phyloP scores from a whole-genome alignment of 2,113 vertebrate genomes.

The Epinephelus cyanopodus region DNA sequence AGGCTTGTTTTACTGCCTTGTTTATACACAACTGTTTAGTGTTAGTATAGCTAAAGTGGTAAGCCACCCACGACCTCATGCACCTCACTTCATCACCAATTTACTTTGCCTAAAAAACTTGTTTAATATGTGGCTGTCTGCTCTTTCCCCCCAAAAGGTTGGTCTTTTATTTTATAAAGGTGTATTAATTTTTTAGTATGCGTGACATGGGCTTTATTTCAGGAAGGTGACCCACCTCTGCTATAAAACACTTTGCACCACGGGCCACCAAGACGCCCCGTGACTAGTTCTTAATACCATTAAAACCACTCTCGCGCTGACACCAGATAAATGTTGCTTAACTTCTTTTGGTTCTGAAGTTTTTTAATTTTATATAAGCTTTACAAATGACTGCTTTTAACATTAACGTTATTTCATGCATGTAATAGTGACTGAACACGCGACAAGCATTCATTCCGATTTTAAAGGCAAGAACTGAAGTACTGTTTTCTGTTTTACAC shows the following conservation, averaged over 20 bases:
- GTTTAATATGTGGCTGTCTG: not conserved
- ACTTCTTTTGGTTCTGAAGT: not conserved
- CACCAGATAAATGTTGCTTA: not conserved
- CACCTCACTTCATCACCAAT: too few species aligned
- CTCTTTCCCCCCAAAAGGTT: not conserved
- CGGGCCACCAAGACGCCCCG: not conserved
- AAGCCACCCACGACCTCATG: not conserved
- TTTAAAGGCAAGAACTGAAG: not conserved
- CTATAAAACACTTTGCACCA: not conserved
- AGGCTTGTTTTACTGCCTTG: not conserved
- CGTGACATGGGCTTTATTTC: conserved; percentile 1
- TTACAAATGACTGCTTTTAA: not conserved
- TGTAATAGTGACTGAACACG: not conserved
- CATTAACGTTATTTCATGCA: not conserved
- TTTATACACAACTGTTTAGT: not conserved
- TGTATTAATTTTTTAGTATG: not conserved
- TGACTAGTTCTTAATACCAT: not conserved
- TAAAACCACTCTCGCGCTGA: not conserved
- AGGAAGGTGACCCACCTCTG: not conserved
- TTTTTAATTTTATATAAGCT: conserved; percentile 1
- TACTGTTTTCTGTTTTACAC: conserved; percentile 3
- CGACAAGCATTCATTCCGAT: not conserved
- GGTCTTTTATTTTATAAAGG: not conserved
- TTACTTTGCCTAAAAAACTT: not conserved
- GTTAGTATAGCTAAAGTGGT: not conserved